phyloP scores from a whole-genome alignment of 92 coral and sea anemone species.

The Bergia sp. region DNA sequence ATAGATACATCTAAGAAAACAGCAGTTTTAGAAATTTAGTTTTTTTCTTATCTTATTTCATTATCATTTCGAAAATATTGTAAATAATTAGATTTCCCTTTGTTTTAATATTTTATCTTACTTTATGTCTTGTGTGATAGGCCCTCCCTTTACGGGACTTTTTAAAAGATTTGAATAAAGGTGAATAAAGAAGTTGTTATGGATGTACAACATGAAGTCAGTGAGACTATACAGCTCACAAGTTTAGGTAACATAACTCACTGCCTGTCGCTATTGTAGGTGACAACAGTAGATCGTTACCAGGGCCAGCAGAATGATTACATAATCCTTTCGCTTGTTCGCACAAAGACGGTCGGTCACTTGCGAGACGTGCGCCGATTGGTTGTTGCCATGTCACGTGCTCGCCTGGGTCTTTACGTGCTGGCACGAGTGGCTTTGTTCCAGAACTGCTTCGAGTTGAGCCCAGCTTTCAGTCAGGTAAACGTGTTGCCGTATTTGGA shows the following conservation, averaged over 20 bases:
- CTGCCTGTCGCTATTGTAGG: constrained; percentile 50
- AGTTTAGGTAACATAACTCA: background rate
- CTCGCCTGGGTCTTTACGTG: constrained; percentile 95
- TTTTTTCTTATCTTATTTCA: too few relatives aligned
- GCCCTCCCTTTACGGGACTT: too few relatives aligned
- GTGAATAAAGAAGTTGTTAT: background rate
- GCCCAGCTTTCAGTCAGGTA: constrained; percentile 97
- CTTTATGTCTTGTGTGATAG: too few relatives aligned
- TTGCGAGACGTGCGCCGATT: constrained; percentile 96
- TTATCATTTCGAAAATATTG: too few relatives aligned
- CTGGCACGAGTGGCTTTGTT: constrained; percentile 92
- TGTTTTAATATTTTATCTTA: too few relatives aligned
- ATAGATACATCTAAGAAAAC: too few relatives aligned
- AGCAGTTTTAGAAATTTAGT: too few relatives aligned
- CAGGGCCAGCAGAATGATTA: constrained; percentile 99
- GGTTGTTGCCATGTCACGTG: constrained; percentile 99
- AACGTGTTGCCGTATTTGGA: background rate
- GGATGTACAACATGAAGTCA: background rate
- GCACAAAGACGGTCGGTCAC: constrained; percentile 97
- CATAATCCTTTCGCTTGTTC: constrained; percentile 97
- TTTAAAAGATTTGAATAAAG: too few relatives aligned
- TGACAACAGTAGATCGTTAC: constrained; percentile 99
- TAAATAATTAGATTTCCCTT: too few relatives aligned
- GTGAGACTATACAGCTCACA: background rate
- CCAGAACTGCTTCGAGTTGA: constrained; percentile 96